Conservation (phyloP, 1,140 invertebrate genomes). For the Macrotrachela quadricornifera region DNA sequence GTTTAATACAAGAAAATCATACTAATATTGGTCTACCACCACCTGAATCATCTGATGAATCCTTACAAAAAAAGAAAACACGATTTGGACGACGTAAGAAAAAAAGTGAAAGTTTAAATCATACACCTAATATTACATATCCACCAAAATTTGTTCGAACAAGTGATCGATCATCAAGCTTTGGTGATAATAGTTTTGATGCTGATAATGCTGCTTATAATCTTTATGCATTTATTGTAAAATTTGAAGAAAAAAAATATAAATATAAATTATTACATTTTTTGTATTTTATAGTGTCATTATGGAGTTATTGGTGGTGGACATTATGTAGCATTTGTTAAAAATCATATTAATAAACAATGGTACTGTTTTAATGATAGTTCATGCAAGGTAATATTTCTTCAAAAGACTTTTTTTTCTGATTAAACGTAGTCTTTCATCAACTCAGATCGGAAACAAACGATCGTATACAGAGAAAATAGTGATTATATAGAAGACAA, state of each 20-base stretch:
- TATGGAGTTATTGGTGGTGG: neutral
- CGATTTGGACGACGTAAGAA: slow-evolving; percentile 33
- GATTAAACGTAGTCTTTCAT: no score
- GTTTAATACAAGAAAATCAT: no score
- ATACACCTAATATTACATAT: slow-evolving; percentile 29
- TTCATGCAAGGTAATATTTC: no score
- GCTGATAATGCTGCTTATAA: no score
- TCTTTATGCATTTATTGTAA: no score
- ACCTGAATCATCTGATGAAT: slow-evolving; percentile 29
- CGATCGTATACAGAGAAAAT: no score
- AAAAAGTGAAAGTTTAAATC: slow-evolving; percentile 30
- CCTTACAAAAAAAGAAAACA: slow-evolving; percentile 29
- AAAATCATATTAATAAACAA: neutral
- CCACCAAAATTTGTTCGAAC: slow-evolving; percentile 30
- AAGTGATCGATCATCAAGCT: slow-evolving; percentile 6
- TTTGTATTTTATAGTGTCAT: neutral
- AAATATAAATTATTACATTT: slow-evolving; percentile 14
- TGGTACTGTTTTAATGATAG: neutral
- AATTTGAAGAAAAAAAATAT: no score
- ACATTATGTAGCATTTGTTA: neutral
- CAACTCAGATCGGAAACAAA: no score
- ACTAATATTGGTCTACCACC: no score
- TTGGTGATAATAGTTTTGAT: no score
- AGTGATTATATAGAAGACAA: no score
- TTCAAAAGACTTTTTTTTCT: no score